Percentiles rank a stretch among this genome's conserved stretches.
These are phyloP conservation scores for Actinopyga echinites DNA, from an alignment of 53 echinoderm and acorn worm species.

Conservation along the genomic window DNA sequence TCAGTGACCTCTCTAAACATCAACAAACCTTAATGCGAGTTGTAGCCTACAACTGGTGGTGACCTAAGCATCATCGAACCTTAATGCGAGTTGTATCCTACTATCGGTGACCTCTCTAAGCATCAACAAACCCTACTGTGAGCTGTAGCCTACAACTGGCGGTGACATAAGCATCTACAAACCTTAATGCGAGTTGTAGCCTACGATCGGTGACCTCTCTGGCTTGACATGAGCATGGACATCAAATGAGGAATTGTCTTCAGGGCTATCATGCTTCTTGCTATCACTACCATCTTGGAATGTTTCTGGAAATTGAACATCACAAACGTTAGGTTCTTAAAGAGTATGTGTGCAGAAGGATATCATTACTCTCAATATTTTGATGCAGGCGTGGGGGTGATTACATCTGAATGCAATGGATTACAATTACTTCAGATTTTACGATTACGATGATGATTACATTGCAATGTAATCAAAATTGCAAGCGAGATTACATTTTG, in stretches of 20 bases:
- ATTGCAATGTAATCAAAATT: no score
- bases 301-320: neutral
- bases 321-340: no score
- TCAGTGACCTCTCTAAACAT: neutral
- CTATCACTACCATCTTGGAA: constrained; percentile 7
- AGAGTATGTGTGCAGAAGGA: no score
- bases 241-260: constrained; percentile 11
- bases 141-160: neutral
- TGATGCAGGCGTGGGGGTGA: no score
- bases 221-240: constrained; percentile 1
- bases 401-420: no score
- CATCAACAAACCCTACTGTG: neutral
- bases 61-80: no score
- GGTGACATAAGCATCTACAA: no score
- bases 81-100: constrained; percentile 14
- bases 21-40: constrained; percentile 1
- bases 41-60: neutral
- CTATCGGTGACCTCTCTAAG: neutral
- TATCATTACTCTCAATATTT: no score
- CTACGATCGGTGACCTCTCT: neutral
- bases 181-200: constrained; percentile 17
- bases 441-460: no score
- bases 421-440: no score
- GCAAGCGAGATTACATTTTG: no score
- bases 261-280: constrained; percentile 11